These are phyloP conservation scores for Mylabris phalerata DNA, from an alignment of 1,140 invertebrate species.

Conservation along the genomic window DNA sequence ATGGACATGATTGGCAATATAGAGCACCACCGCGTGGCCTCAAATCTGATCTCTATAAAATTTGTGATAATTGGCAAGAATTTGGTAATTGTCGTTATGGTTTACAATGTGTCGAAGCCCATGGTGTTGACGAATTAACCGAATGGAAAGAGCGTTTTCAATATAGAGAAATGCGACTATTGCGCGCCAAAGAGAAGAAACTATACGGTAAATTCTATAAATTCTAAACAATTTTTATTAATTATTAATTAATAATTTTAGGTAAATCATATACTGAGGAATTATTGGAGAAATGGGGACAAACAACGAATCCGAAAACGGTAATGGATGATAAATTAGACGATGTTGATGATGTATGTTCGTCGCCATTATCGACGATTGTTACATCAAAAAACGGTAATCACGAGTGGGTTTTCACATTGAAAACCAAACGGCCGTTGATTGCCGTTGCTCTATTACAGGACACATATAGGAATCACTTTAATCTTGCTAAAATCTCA, in stretches of 20 bases:
- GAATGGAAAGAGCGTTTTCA: conserved; percentile 71
- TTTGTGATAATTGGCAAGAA: conserved; percentile 52
- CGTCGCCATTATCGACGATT: conserved; percentile 54
- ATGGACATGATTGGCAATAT: conserved; percentile 63
- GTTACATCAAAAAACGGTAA: conserved; percentile 60
- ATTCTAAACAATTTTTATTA: background rate
- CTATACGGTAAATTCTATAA: conserved; percentile 55
- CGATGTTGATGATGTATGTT: conserved; percentile 53
- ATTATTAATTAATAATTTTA: conserved; percentile 16
- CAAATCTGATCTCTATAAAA: conserved; percentile 47
- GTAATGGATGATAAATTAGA: conserved; percentile 54
- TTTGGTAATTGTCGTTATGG: conserved; percentile 57
- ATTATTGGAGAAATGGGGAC: conserved; percentile 58
- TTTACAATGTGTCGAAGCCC: conserved; percentile 67
- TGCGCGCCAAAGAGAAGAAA: conserved; percentile 59
- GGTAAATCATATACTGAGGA: conserved; percentile 51
- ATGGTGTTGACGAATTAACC: conserved; percentile 61
- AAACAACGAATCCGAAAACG: conserved; percentile 50
- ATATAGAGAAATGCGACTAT: conserved; percentile 55
- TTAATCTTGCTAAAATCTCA: conserved; percentile 43
- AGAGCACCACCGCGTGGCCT: conserved; percentile 60
- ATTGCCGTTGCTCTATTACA: conserved; percentile 63
- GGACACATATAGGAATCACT: conserved; percentile 66
- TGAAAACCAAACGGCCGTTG: conserved; percentile 47
- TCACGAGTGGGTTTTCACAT: conserved; percentile 59